These are phyloP conservation scores for Agelastica alni DNA, from an alignment of 2,888 invertebrate genomes.

Conservation along the genomic window DNA sequence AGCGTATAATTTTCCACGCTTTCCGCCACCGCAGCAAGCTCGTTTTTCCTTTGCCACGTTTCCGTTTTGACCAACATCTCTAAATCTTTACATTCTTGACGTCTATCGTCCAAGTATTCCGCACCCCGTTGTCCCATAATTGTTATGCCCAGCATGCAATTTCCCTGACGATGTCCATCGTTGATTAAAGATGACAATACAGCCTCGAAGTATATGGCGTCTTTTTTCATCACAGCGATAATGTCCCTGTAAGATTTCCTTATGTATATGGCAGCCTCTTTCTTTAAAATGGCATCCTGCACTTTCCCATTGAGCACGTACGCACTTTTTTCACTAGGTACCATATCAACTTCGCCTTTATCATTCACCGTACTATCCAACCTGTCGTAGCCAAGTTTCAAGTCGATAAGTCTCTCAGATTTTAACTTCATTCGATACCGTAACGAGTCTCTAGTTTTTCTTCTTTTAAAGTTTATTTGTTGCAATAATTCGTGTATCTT, in stretches of 20 bases:
- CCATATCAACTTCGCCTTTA: too few species aligned
- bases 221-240: conserved; percentile 67
- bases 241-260: conserved; percentile 66
- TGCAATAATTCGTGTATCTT: conserved; percentile 63
- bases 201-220: conserved; percentile 67
- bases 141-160: conserved; percentile 66
- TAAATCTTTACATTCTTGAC: conserved; percentile 63
- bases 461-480: conserved; percentile 66
- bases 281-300: conserved; percentile 66
- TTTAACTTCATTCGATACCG: conserved; percentile 64
- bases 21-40: conserved; percentile 59
- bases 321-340: conserved; percentile 60
- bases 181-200: conserved; percentile 63
- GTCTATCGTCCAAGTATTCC: conserved; percentile 68
- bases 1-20: conserved; percentile 55
- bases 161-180: conserved; percentile 65
- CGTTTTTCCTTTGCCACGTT: conserved; percentile 65
- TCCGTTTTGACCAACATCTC: conserved; percentile 65
- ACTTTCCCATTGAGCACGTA: conserved; percentile 66
- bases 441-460: conserved; percentile 66
- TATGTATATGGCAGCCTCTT: conserved; percentile 67
- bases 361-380: conserved; percentile 60
- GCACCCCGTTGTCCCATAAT: conserved; percentile 69
- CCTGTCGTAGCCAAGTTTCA: conserved; percentile 63
- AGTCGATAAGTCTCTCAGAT: conserved; percentile 62